A percentile compares a stretch with the other conserved stretches of the same genome.
These are phyloP conservation scores for Sialia sialis DNA, from an alignment of 2,113 vertebrate species.

Conservation along the genomic window DNA sequence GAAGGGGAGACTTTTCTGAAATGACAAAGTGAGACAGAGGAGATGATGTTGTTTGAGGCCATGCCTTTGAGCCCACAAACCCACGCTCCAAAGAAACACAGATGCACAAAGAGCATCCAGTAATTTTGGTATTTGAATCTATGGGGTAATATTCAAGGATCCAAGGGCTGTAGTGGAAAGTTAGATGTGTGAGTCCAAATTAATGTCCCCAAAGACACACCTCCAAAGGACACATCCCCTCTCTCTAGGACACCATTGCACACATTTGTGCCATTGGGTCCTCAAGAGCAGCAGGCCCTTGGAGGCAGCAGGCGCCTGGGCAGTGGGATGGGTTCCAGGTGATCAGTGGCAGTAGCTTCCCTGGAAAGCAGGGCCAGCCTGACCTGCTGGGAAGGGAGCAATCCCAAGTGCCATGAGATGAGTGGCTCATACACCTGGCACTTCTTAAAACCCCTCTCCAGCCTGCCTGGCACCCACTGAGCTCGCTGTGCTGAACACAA, in stretches of 20 bases:
- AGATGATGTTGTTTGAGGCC: background rate
- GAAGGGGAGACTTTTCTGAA: background rate
- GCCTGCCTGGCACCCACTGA: background rate
- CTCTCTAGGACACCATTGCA: too few species aligned
- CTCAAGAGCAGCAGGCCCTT: background rate
- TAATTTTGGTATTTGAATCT: background rate
- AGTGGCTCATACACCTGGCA: background rate
- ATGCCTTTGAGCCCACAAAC: background rate
- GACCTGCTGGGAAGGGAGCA: background rate
- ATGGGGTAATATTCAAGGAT: background rate
- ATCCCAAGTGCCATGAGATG: background rate
- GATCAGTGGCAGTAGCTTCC: background rate
- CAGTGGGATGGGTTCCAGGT: too few species aligned
- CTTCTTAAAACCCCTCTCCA: background rate
- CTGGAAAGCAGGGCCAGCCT: background rate
- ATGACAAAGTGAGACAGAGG: background rate
- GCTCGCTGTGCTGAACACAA: background rate
- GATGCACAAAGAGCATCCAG: background rate
- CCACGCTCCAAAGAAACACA: background rate
- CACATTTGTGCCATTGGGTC: background rate
- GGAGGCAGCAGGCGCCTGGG: background rate
- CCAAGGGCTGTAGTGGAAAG: background rate
- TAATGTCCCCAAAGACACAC: background rate
- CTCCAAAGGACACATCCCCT: background rate
- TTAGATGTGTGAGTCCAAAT: background rate